Percentiles rank a stretch among this genome's conserved stretches.
These are phyloP conservation scores for Drosophila insularis DNA, from an alignment of 1,140 invertebrate genomes.

Conservation along the genomic window DNA sequence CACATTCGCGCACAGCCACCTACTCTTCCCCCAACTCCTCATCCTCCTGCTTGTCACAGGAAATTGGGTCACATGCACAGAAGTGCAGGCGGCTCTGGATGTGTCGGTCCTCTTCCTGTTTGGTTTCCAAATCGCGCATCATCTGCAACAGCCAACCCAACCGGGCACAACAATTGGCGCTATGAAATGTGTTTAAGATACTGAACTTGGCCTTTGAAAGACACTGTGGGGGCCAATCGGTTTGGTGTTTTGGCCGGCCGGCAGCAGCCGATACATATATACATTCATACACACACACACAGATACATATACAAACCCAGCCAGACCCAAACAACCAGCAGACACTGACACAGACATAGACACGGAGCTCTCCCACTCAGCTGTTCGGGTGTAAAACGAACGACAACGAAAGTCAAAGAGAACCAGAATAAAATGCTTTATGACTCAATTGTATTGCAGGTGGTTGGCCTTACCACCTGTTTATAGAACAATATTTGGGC, in stretches of 20 bases:
- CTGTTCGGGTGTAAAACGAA: constrained; percentile 37
- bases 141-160: constrained; percentile 13
- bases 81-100: not conserved
- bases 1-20: constrained; percentile 50
- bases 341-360: constrained; percentile 27
- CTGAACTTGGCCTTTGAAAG: constrained; percentile 76
- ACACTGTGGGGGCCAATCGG: constrained; percentile 30
- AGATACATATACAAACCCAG: not conserved
- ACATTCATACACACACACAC: constrained; percentile 12
- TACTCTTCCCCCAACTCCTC: not conserved
- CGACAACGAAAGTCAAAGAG: constrained; percentile 13
- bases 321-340: constrained; percentile 1
- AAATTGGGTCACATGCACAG: constrained; percentile 64
- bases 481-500: not conserved
- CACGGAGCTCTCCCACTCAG: constrained; percentile 23
- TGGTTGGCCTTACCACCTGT: constrained; percentile 25
- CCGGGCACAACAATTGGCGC: constrained; percentile 62
- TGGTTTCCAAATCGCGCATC: constrained; percentile 39
- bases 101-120: constrained; percentile 15
- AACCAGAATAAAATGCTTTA: constrained; percentile 23
- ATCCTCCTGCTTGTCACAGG: not conserved
- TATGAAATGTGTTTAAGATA: constrained; percentile 75
- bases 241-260: constrained; percentile 13
- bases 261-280: constrained; percentile 22
- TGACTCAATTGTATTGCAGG: constrained; percentile 20